Evolutionary conservation across 2,888 invertebrate species (phyloP), one percentile per base, ranked within the genome.

Genomic region (Volucella zonaria): DNA sequence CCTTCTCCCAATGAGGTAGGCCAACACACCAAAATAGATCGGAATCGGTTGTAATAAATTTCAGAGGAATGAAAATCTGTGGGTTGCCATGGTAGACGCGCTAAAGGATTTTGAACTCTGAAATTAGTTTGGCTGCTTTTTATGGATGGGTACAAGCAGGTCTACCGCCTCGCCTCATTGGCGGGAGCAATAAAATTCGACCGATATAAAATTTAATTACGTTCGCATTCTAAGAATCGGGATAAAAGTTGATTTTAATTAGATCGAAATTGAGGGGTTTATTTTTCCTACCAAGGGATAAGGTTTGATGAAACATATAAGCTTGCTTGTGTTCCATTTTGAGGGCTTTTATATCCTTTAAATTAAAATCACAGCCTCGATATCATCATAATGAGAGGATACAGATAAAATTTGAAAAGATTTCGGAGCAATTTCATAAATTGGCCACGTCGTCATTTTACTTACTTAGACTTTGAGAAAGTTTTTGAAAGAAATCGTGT

Each of bases 41-140:
- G 42, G 52, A 61, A 23, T 23, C 23, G 23, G 23, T 23, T 23
- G 71, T 52, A 59, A 61, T 52, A 71, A 51, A 71, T 70, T 59
- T 59, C 52, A 45, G 38, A 47, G 43, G 62, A 73, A 73, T 45
- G 54, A 43, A 18, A 43, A 10, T 52, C 61, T 61, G 61, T 61
- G 51, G 71, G 61, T 43, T 51, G 43, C 51, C 56, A 15, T 40
- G 18, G 67, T 12, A 54, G 52, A 38, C 23, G 66, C 12, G 42
- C 18, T 11, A 8, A 12, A 47, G 40, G 18, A 18, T 49, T 14
- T 58, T 23, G 38, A 12, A 12, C 38, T 23, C 23, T 51, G 59
- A 59, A 70, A 59, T 70, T 51, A 49, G 49, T 23, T 59, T 49
- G 18, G 18, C 3, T 70, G 59, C 10, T 23, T 15, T 56, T 58